These are phyloP conservation scores for Neoarius graeffei DNA, from an alignment of 2,113 vertebrate species.

Conservation along the genomic window DNA sequence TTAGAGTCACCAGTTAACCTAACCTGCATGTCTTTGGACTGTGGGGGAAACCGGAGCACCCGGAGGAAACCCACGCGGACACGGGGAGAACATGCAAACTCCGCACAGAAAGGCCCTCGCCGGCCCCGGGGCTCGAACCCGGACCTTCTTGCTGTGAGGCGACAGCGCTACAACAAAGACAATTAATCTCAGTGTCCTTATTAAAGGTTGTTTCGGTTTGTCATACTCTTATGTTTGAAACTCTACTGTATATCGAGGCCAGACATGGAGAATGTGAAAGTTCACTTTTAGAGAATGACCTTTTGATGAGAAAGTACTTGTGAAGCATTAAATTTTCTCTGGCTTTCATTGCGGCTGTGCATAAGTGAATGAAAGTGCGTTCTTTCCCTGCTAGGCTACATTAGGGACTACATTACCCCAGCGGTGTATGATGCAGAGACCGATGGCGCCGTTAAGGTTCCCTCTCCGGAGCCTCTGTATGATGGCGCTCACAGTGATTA, in stretches of 20 bases:
- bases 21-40: too few species aligned
- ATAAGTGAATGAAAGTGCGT: slow-evolving; percentile 54
- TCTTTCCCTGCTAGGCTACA: slow-evolving; percentile 76
- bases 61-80: too few species aligned
- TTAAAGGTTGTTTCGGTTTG: background rate
- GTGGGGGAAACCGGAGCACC: too few species aligned
- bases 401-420: slow-evolving; percentile 89
- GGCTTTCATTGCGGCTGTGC: slow-evolving; percentile 43
- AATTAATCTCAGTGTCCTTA: too few species aligned
- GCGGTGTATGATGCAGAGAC: slow-evolving; percentile 84
- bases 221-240: background rate
- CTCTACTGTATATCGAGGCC: background rate
- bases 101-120: too few species aligned
- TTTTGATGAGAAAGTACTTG: background rate
- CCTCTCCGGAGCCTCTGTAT: slow-evolving; percentile 86
- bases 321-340: slow-evolving; percentile 41
- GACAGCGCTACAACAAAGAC: background rate
- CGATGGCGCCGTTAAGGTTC: slow-evolving; percentile 83
- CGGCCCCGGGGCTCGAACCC: too few species aligned
- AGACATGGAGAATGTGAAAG: background rate
- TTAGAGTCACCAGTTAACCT: too few species aligned
- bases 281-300: background rate
- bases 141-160: too few species aligned
- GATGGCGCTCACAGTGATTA: slow-evolving; percentile 85
- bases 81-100: too few species aligned